Base-by-base conservation (phyloP, 2,113 vertebrate species). In the Chloroceryle aenea region DNA sequence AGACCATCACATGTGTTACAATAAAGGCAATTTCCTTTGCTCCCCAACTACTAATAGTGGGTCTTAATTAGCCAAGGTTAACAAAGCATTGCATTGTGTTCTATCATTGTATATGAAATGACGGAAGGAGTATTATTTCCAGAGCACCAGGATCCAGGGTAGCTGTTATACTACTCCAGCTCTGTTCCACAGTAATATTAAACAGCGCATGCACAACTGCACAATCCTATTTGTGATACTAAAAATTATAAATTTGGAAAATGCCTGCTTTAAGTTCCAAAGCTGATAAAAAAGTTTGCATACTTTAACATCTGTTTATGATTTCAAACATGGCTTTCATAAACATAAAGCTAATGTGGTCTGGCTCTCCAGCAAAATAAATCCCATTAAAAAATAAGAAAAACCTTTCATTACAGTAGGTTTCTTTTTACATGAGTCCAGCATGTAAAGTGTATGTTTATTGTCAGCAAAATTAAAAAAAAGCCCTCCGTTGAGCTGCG, bases 271-370 rank as follows among this genome's bases (percentile, higher is more conserved):
- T 90, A 75, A 88, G 91, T 94, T 93, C 76, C 64, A 95, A 93
- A 92, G 66, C 45, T 2, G 17, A 87, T 84, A 91, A 80, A 80
- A 93, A 96, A 94, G 85, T 94, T 90, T 94, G 88, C 89, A 87
- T 85, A 95, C 84, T 92, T 93, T 58, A 94, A 95, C 96, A 97
- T 96, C 92, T 96, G 94, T 91, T 96, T 91, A 90, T 93, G 82
- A 91, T 97, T 97, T 96, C 59, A 87, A 89, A 85, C 76, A 84
- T 58, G 64, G 74, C 73, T 96, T 96, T 96, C 83, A 96, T 67
- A 95, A 96, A 93, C 59, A 93, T 91, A 92, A 92, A 93, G 69
- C 84, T 85, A 96, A 92, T 74, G 90, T 45, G 81, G 93, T 93
- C 84, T 97, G 93, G 87, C 90, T 93, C 73, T 86, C 45, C 47